Evolutionary conservation across 2,888 invertebrate genomes (phyloP).

Genomic region (Apotomis turbidana): DNA sequence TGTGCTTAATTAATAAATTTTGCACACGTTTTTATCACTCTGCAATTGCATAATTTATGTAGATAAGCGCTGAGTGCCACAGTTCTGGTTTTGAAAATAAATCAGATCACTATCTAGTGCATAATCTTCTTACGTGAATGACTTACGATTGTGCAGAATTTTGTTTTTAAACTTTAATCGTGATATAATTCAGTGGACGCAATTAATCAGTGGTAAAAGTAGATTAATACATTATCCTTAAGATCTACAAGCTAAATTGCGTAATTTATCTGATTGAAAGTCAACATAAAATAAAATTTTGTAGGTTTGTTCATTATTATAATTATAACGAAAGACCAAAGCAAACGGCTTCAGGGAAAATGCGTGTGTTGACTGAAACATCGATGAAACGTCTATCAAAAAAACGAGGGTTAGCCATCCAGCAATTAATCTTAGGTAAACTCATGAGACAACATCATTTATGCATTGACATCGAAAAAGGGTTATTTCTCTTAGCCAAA

Average conservation of each 20-base stretch:
- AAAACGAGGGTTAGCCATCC: no score
- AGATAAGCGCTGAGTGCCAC: neutral
- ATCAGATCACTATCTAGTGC: slow-evolving; percentile 13
- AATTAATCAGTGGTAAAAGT: neutral
- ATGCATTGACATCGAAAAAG: no score
- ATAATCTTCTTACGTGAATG: neutral
- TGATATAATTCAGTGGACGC: neutral
- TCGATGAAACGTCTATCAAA: no score
- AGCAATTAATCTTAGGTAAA: no score
- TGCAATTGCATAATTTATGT: slow-evolving; percentile 7
- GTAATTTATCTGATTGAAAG: no score
- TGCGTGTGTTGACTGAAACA: no score
- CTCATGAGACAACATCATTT: no score
- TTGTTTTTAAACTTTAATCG: neutral
- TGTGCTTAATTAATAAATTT: neutral
- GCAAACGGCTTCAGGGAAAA: no score
- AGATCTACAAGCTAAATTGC: neutral
- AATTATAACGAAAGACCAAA: no score
- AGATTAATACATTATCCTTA: neutral
- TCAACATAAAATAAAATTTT: no score
- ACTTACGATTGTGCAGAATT: neutral
- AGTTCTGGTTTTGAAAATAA: neutral
- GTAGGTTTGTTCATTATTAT: no score
- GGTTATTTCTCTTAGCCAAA: no score
- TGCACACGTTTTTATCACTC: slow-evolving; percentile 17